A percentile compares a stretch with the other conserved stretches of the same genome.
phyloP scores from a whole-genome alignment of 2,888 invertebrate genomes.

The Cartodere bifasciata region DNA sequence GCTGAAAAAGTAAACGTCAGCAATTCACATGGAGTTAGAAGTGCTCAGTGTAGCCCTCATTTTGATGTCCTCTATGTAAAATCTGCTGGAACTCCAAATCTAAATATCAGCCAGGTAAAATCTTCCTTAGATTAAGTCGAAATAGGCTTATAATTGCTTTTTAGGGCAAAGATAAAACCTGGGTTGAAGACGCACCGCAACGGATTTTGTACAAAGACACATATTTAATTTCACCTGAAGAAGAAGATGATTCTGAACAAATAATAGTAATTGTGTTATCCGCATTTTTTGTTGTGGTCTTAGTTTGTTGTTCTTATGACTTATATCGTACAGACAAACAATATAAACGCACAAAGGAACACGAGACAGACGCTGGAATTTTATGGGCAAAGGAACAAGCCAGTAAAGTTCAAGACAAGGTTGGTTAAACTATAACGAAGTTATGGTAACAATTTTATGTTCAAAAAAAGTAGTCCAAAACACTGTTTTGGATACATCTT shows the following conservation, averaged over 20 bases:
- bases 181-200: slow-evolving; percentile 76
- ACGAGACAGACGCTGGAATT: slow-evolving; percentile 64
- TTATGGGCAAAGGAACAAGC: slow-evolving; percentile 63
- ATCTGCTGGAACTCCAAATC: slow-evolving; percentile 41
- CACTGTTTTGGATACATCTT: neutral
- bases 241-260: slow-evolving; percentile 66
- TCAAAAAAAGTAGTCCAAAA: slow-evolving; percentile 6
- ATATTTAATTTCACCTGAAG: slow-evolving; percentile 58
- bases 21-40: slow-evolving; percentile 72
- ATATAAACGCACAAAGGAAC: slow-evolving; percentile 57
- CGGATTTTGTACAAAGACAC: slow-evolving; percentile 61
- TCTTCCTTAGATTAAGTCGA: neutral
- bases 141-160: slow-evolving; percentile 13
- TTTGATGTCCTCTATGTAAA: slow-evolving; percentile 52
- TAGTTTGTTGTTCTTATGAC: slow-evolving; percentile 55
- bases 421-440: slow-evolving; percentile 9
- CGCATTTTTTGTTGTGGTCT: slow-evolving; percentile 58
- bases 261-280: slow-evolving; percentile 70
- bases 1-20: slow-evolving; percentile 78
- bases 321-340: slow-evolving; percentile 64
- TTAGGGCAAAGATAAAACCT: slow-evolving; percentile 64
- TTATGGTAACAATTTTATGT: slow-evolving; percentile 2
- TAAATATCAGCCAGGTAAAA: slow-evolving; percentile 47
- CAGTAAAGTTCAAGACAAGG: slow-evolving; percentile 47
- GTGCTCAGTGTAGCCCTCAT: slow-evolving; percentile 72